Percentiles rank a stretch among this genome's conserved stretches.
phyloP scores from a whole-genome alignment of 2,888 invertebrate genomes.

The Operophtera brumata region DNA sequence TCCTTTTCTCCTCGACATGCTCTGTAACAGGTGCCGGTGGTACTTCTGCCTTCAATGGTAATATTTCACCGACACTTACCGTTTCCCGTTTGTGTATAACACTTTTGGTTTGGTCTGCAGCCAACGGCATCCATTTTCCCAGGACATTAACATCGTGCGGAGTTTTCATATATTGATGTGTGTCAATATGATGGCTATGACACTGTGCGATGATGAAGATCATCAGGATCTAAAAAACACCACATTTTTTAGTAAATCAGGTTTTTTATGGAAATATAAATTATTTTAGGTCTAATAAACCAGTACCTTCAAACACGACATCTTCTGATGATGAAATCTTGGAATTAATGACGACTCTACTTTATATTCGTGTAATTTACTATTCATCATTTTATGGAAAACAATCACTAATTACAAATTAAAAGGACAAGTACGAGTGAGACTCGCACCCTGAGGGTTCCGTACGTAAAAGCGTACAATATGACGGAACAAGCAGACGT shows the following conservation, averaged over 20 bases:
- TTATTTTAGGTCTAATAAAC: no score
- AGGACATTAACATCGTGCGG: slow-evolving; percentile 40
- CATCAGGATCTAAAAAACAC: slow-evolving; percentile 17
- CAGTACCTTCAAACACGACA: slow-evolving; percentile 32
- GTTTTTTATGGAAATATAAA: no score
- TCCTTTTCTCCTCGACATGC: slow-evolving; percentile 30
- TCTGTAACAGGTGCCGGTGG: slow-evolving; percentile 41
- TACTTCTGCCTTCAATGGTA: neutral
- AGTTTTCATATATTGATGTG: slow-evolving; percentile 18
- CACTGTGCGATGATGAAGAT: slow-evolving; percentile 9
- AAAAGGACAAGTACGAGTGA: no score
- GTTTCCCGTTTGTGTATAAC: slow-evolving; percentile 36
- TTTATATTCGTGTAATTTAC: slow-evolving; percentile 28
- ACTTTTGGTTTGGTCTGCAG: slow-evolving; percentile 40
- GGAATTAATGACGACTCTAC: slow-evolving; percentile 20
- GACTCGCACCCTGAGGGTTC: no score
- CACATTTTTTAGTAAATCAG: neutral
- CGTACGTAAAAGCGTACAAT: no score
- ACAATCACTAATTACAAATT: slow-evolving; percentile 25
- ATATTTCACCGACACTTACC: slow-evolving; percentile 6
- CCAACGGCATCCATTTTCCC: slow-evolving; percentile 55
- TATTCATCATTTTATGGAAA: slow-evolving; percentile 20
- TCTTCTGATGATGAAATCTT: slow-evolving; percentile 35
- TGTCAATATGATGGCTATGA: slow-evolving; percentile 36
- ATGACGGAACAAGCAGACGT: no score